phyloP scores from a whole-genome alignment of 2,113 vertebrate genomes.

The Cyanocitta stelleri region DNA sequence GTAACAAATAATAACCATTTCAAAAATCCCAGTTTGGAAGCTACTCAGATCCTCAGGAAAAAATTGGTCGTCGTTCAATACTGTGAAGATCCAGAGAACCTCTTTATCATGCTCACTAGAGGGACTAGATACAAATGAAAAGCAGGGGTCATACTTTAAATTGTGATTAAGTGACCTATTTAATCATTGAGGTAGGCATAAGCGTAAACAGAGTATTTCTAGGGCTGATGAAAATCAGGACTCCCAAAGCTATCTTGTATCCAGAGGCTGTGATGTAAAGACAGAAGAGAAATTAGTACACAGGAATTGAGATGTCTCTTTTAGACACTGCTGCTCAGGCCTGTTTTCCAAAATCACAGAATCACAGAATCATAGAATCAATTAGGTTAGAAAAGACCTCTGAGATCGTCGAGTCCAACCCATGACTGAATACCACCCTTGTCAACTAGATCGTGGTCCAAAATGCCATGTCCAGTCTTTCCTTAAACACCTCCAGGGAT shows the following conservation, averaged over 20 bases:
- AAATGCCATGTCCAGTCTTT: rapidly evolving
- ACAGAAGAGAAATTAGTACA: neutral
- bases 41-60: neutral
- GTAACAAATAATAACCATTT: neutral
- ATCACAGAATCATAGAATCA: neutral
- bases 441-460: too few relatives aligned
- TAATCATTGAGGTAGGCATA: neutral
- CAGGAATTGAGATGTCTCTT: neutral
- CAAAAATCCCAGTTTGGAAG: neutral
- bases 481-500: neutral
- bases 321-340: neutral
- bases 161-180: neutral
- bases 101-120: neutral
- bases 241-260: neutral
- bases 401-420: rapidly evolving
- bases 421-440: rapidly evolving
- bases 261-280: neutral
- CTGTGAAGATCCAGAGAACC: neutral
- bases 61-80: neutral
- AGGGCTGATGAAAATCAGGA: neutral
- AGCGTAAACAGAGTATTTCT: neutral
- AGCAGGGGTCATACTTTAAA: neutral
- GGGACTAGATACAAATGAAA: neutral
- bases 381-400: neutral
- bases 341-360: neutral